Evolutionary conservation across 92 coral and sea anemone genomes (phyloP), one percentile per base, ranked within the genome.

Genomic region (Umimayanthus kanabou): DNA sequence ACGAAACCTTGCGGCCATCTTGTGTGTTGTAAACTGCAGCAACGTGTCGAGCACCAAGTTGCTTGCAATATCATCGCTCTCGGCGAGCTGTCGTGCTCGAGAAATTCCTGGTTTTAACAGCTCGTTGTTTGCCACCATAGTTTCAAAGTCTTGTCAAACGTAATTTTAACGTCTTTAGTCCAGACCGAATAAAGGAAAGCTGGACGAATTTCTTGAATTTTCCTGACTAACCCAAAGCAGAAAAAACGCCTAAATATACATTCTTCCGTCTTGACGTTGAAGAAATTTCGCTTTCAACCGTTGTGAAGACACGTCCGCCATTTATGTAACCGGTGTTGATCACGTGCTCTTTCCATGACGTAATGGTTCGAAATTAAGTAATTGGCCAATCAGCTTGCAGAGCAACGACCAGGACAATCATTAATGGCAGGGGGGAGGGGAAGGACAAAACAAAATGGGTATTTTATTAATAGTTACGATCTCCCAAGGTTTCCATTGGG

Each of bases 31-130:
- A 85, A 97, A 97, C 25, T 95, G 92, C 9, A 97, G 91, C 77
- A 90, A 88, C 3, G 93, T 83, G 86, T 97, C 99, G 64, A 97
- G 91, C 2, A 93, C 92, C 87, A 97, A 85, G 58, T 95, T 95
- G 53, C 98, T 95, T 10, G 97, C 95, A 16, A 97, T 97, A 89
- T 97, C 99, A 90, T 97, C 99, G 93, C 98, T 95, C 88, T 97
- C 99, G 20, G 99, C 97, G 5, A 97, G 91, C 84, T 97, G 99
- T 55, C 95, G 90, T 3, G 99, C 98, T 23, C 93, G 96, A 66
- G 96, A 92, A 77, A 94, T 92, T 39, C 96, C 96, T 58, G 96
- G 96, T 82, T 94, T 94, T 29, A 88, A 76, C 53, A 88, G 85
- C 72, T 88, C 94, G 72, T 79, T 80, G 74, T 87, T 90, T 47